Evolutionary conservation across 2,888 invertebrate genomes (phyloP), one percentile per base, ranked within the genome.

Genomic region (Drosophila mettleri): DNA sequence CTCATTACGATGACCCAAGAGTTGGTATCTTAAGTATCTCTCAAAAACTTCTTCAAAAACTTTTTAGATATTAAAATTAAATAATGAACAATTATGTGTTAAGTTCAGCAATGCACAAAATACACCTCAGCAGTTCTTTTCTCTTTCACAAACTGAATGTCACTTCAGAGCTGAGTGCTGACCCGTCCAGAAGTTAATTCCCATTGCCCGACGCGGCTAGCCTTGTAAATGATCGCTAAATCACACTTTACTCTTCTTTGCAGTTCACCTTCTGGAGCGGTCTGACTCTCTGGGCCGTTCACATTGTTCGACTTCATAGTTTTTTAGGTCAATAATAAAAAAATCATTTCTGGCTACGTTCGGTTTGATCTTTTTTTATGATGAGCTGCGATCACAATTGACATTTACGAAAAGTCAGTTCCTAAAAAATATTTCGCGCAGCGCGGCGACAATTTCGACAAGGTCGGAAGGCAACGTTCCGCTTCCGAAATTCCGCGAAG

Each of bases 391-490:
- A 66, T 73, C 61, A 73, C 68, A 73, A 58, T 73, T 77, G 58
- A 59, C 41, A 55, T 52, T 38, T 52, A 10, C 29, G 46, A 78
- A 76, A 29, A 87, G 73, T 75, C 66, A 75, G 38, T 68, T 68
- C 60, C 53, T 75, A 88, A 88, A 83, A 84, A 86, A 82, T 60
- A 63, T 76, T 68, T 74, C 59, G 84, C 88, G 66, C 64, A 86
- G 74, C 88, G 58, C 83, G 79, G 74, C 78, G 77, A 88, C n/a
- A n/a, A n/a, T 14, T 6, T 5, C 18, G 41, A 36, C 78, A 88
- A 88, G 89, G 89, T 74, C 88, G n/a, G n/a, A n/a, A n/a, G n/a
- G n/a, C n/a, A n/a, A n/a, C n/a, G 75, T 88, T 83, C 73, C 80
- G 84, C 86, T 86, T 74, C 75, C 74, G 78, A 89, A 88, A 76